Evolutionary conservation across 2,797 vertebrate species (phyloP), one percentile per base, ranked within the genome.

Genomic region (Rhyacichthys aspro): DNA sequence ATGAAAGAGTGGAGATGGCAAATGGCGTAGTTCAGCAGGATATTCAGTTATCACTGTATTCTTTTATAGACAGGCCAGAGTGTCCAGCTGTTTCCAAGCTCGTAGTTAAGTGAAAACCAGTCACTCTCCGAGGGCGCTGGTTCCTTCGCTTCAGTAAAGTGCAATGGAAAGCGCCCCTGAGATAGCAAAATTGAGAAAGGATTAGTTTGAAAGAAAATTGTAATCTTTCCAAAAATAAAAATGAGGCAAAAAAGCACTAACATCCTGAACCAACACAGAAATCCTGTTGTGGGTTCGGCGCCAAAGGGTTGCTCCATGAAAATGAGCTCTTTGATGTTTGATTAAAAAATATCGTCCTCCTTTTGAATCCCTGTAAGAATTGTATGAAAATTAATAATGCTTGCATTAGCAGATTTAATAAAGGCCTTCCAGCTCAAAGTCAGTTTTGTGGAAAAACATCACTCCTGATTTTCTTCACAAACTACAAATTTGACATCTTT

Each of bases 291-390:
- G 75, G 59, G 59, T 84, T 79, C 28, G 28, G 32, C 5, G 61
- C 83, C 83, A 69, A 84, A 77, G 74, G 78, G 70, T 63, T 79
- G 76, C 55, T 71, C 71, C 71, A 82, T 78, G 75, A 86, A 89
- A 88, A 87, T 84, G 56, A 85, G 73, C 67, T 17, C 86, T 86
- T 88, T 89, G 85, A 89, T 88, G 86, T 89, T 89, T 86, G 83
- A 88, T 90, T 84, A 78, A 86, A 88, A 86, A 83, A 82, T 60
- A 78, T 69, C 55, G 58, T 67, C 67, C 49, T 72, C 43, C 66
- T 81, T 53, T 53, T 55, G 63, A 83, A 84, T 70, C 56, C 67
- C 50, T 66, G 55, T 67, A 79, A 74, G 74, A 84, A 78, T 55
- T 77, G 70, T 84, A 82, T 63, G 59, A 75, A 79, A 86, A 79